Percentiles rank a stretch among this genome's conserved stretches.
These are phyloP conservation scores for Nymphalis io DNA, from an alignment of 1,140 invertebrate species.

Conservation along the genomic window DNA sequence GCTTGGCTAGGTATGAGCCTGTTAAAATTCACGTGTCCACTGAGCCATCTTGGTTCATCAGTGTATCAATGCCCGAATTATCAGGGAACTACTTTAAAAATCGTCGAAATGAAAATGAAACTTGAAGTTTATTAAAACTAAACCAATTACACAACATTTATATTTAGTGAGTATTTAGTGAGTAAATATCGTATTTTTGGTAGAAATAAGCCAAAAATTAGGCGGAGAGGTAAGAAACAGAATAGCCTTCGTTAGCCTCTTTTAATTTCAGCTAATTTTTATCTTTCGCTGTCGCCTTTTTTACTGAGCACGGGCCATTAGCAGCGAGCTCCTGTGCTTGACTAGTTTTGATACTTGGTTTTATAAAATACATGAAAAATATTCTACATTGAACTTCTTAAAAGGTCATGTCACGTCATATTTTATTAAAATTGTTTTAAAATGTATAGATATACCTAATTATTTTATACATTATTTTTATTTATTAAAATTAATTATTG, in stretches of 20 bases:
- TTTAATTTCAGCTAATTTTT: conserved; percentile 80
- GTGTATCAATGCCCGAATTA: neutral
- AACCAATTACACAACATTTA: conserved; percentile 27
- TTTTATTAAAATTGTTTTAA: too few species aligned
- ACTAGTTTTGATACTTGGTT: conserved; percentile 52
- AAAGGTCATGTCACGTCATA: too few species aligned
- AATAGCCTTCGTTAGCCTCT: conserved; percentile 77
- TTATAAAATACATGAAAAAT: neutral
- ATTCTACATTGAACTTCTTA: too few species aligned
- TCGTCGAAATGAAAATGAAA: neutral
- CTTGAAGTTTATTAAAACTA: neutral
- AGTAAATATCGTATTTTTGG: conserved; percentile 31
- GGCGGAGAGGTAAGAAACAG: conserved; percentile 46
- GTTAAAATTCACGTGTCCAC: too few species aligned
- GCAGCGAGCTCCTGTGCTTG: conserved; percentile 39
- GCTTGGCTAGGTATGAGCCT: too few species aligned
- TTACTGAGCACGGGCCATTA: conserved; percentile 71
- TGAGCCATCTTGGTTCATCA: too few species aligned
- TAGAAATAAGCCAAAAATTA: conserved; percentile 50
- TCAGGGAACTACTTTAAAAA: neutral
- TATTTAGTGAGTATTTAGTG: conserved; percentile 26
- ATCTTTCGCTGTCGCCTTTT: conserved; percentile 67
- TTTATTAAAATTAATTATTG: too few species aligned
- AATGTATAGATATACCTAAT: too few species aligned
- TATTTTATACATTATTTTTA: neutral